Percentiles rank a stretch among this genome's conserved stretches.
Conservation (phyloP, 2,113 vertebrate genomes). For the Oncorhynchus masou region DNA sequence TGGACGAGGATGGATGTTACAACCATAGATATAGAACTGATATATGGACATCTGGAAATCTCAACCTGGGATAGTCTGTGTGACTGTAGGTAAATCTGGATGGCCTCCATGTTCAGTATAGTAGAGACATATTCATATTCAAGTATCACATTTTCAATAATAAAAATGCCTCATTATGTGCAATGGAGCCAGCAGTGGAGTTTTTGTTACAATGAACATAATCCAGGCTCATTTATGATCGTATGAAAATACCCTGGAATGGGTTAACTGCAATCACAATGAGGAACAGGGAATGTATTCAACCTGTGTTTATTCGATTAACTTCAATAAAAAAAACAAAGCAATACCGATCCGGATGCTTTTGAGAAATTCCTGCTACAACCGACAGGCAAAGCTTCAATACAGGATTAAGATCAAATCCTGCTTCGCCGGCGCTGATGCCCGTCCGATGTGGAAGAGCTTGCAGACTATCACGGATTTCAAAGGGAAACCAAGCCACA, state of each 20-base stretch:
- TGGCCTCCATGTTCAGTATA: neutral
- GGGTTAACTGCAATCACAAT: neutral
- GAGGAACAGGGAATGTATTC: neutral
- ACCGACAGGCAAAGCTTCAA: too few species aligned
- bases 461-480: too few species aligned
- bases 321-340: neutral
- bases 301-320: neutral
- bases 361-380: too few species aligned
- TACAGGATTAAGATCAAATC: too few species aligned
- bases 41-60: neutral
- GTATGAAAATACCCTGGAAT: neutral
- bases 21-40: neutral
- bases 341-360: neutral
- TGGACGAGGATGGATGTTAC: slow-evolving; percentile 9
- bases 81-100: neutral
- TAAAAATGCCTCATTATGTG: neutral
- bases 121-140: neutral
- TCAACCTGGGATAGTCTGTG: neutral
- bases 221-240: neutral
- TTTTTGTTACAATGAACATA: neutral
- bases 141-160: neutral
- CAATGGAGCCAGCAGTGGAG: neutral
- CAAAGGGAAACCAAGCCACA: too few species aligned
- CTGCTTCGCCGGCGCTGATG: too few species aligned
- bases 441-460: too few species aligned